Base-by-base conservation (phyloP, 2,888 invertebrate species). In the Taphrorychus bicolor region DNA sequence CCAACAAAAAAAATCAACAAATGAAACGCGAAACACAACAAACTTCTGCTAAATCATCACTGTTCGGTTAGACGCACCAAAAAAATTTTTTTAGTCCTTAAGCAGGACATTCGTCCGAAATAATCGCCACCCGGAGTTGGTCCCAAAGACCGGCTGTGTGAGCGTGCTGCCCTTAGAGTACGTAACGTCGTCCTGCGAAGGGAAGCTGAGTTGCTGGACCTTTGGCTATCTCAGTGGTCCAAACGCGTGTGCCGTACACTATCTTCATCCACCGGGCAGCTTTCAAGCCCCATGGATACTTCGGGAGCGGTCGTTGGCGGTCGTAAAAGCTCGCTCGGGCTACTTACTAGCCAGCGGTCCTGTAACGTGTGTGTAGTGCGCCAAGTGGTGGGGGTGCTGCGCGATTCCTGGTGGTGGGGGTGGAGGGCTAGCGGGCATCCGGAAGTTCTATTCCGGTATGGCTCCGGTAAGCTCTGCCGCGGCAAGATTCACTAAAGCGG, bases 321-420 rank as follows among this genome's bases (percentile, higher is more conserved):
- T 66, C 80, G 80, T 69, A 48, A 58, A 65, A 63, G 60, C 69
- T 79, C 80, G 80, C 73, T 76, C 77, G 78, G 82, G 82, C 82
- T 81, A 81, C 81, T 81, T 80, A 79, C 81, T 82, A 84, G 84
- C 85, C 85, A 85, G 82, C 85, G 85, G 85, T 84, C 83, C 80
- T 80, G 78, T 62, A 59, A 52, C 58, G 70, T 67, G 70, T 70
- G 70, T 67, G 70, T 73, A 80, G 81, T 76, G 82, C 83, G 83
- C 83, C 82, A 81, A 52, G 70, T 66, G 61, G 83, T 79, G 79
- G 83, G 82, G 82, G 82, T 81, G 82, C 79, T 82, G 82, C 80
- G 75, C 80, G 80, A 73, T 75, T 66, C 71, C 71, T 76, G 74
- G 75, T 76, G 76, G 78, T 76, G 79, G 79, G 78, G 79, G 78